Base-by-base conservation (phyloP, 2,888 invertebrate species). In the Lochmaea capreae region DNA sequence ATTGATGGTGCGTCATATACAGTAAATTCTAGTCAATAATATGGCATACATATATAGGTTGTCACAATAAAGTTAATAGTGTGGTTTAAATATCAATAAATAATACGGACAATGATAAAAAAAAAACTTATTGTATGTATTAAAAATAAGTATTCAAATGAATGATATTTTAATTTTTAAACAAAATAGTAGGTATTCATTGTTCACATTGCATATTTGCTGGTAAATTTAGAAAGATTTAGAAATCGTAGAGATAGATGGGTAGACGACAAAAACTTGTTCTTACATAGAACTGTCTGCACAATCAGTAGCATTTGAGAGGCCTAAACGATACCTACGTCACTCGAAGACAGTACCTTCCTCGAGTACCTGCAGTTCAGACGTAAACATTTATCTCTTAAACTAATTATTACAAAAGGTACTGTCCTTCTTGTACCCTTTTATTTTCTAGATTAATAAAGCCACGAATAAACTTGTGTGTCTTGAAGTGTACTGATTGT, bases 301-400 rank as follows among this genome's bases (percentile, higher is more conserved):
- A 83, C 83, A 84, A 84, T 84, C 83, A 83, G 81, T 83, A 84
- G 83, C 79, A 81, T 80, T 85, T 82, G 84, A 84, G 83, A 85
- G 86, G 86, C 85, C 86, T 86, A 86, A 84, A 72, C 33, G 33
- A 39, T 39, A 81, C 79, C 81, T 80, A 82, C 79, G 43, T 63
- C 62, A 63, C 71, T 57, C 33, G 65, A 58, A 81, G 74, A 81
- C 81, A 79, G 82, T 84, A 83, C 82, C 82, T 82, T 81, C 76
- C 63, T 72, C 54, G 78, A 76, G 81, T 81, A 82, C 79, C 80
- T 82, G 81, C 76, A 70, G 42, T 73, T 71, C 71, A 59, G 59
- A 74, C 46, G 18, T 62, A 75, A 65, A 72, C n/a, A 52, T 52
- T 68, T 67, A 68, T 77, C 73, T 77, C 65, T 75, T 67, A 67